These are phyloP conservation scores for Trichogramma evanescens DNA, from an alignment of 2,888 invertebrate species.

Conservation along the genomic window DNA sequence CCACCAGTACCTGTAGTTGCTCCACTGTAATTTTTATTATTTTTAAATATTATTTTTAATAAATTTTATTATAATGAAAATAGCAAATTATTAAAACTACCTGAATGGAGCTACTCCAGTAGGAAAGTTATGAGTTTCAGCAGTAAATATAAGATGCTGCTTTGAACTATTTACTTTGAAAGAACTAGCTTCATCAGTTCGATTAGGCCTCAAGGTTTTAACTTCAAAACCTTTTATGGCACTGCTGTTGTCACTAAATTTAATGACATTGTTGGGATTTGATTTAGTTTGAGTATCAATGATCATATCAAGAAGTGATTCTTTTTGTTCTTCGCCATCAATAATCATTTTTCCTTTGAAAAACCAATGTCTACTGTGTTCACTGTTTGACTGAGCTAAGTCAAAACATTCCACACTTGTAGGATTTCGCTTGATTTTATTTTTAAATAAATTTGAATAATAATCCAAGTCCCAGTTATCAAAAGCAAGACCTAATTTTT, in stretches of 20 bases:
- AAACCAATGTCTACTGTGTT: conserved; percentile 98
- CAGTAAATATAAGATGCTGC: conserved; percentile 92
- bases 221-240: conserved; percentile 80
- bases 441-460: conserved; percentile 78
- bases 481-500: conserved; percentile 78
- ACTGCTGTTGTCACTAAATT: conserved; percentile 96
- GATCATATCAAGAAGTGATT: conserved; percentile 88
- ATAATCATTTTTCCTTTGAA: conserved; percentile 81
- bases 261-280: conserved; percentile 91
- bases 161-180: conserved; percentile 52
- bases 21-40: conserved; percentile 58
- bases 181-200: conserved; percentile 60
- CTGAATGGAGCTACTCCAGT: conserved; percentile 92
- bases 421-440: conserved; percentile 80
- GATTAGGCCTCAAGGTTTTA: conserved; percentile 60
- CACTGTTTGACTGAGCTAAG: conserved; percentile 95
- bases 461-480: conserved; percentile 88
- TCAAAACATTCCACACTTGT: conserved; percentile 97
- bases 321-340: conserved; percentile 69
- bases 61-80: conserved; percentile 2
- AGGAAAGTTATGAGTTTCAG: conserved; percentile 98
- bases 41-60: neutral
- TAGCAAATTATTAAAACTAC: conserved; percentile 31
- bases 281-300: conserved; percentile 78
- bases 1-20: conserved; percentile 98